Base-by-base conservation (phyloP, 2,797 vertebrate species). In the Artibeus lituratus region DNA sequence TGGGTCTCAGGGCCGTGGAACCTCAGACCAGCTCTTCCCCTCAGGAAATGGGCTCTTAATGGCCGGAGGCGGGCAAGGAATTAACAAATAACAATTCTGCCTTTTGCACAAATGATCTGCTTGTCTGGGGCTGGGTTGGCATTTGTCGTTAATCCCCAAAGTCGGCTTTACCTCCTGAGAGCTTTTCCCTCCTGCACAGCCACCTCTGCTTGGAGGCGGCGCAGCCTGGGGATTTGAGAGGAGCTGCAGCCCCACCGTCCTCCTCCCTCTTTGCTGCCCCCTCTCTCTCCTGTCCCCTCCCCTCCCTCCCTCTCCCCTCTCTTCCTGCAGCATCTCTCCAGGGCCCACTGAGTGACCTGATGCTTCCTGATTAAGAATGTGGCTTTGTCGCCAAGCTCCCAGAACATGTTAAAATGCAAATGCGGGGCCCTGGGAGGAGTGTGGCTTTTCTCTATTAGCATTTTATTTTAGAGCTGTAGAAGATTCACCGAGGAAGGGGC, bases 1-100 rank as follows among this genome's bases (percentile, higher is more conserved):
- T 12, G 42, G 55, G 83, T 32, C 22, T 21, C 18, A 1, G 26
- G 22, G 29, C 77, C 83, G 81, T 82, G 44, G 65, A 76, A 88
- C 62, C 78, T 49, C 42, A 80, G 84, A 83, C 88, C 57, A 91
- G 76, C 47, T 70, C 74, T 86, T 42, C 37, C 44, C 55, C 57
- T 90, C 81, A 90, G 95, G 92, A 97, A 94, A 92, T 72, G 73
- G 78, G 70, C 80, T 90, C 94, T 67, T 82, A 87, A 90, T 87
- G 62, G 92, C 80, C 91, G 0, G 8, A 83, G 91, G 87, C 65
- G 0, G 76, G 85, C 95, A 70, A 26, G 0, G 72, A 94, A 90
- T 81, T 87, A 91, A 91, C 95, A 86, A 91, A 62, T 83, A 77
- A 90, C 84, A 49, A 73, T 84, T 88, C 72, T 76, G 69, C 53